Conservation (phyloP, 2,113 vertebrate genomes). For the Charadrius vociferus region DNA sequence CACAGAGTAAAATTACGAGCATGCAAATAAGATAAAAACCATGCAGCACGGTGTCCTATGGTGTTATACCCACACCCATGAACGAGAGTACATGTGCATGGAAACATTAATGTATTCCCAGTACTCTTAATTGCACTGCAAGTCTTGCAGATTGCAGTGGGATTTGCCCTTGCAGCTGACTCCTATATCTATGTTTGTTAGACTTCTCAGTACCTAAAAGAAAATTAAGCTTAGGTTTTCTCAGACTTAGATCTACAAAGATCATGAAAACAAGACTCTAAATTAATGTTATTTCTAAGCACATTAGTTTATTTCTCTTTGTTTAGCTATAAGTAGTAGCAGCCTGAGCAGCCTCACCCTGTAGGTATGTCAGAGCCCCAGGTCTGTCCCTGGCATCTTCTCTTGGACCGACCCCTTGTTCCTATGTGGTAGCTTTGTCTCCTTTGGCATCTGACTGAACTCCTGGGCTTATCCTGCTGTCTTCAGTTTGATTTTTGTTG, state of each 20-base stretch:
- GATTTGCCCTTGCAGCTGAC: neutral
- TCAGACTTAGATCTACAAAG: neutral
- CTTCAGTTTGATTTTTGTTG: too few species aligned
- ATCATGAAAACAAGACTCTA: neutral
- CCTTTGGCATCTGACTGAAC: neutral
- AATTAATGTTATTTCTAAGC: neutral
- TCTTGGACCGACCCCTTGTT: neutral
- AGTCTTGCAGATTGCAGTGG: neutral
- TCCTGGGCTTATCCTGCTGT: neutral
- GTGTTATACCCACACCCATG: neutral
- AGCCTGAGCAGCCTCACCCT: neutral
- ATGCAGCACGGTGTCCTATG: neutral
- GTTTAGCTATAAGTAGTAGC: neutral
- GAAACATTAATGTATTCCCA: neutral
- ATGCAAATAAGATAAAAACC: neutral
- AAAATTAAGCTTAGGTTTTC: neutral
- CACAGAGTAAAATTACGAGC: neutral
- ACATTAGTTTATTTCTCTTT: neutral
- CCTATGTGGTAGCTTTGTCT: accelerated
- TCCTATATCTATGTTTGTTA: neutral
- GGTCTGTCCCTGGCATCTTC: neutral
- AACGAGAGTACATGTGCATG: neutral
- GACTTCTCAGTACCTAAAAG: neutral
- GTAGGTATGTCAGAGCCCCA: neutral
- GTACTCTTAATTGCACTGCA: neutral